These are phyloP conservation scores for Centropus unirufus DNA, from an alignment of 2,113 vertebrate species.

Conservation along the genomic window DNA sequence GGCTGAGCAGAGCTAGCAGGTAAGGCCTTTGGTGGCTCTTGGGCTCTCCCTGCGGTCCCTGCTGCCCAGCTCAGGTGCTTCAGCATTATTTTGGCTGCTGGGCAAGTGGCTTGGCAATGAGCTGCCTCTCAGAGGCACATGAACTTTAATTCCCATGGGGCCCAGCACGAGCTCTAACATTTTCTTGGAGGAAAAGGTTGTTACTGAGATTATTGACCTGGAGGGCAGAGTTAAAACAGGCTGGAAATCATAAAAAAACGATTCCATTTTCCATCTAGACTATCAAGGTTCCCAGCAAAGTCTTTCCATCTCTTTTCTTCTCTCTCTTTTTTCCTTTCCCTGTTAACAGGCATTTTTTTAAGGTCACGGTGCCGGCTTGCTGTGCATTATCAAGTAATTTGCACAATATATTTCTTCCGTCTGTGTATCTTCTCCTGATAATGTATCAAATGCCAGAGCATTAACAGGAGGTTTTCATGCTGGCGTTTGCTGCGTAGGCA, in stretches of 20 bases:
- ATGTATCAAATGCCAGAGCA: slow-evolving; percentile 7
- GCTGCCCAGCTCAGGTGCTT: fast-evolving
- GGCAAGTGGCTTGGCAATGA: neutral
- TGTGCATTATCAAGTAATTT: slow-evolving; percentile 36
- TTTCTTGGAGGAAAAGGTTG: slow-evolving; percentile 47
- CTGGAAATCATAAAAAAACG: neutral
- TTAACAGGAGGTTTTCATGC: neutral
- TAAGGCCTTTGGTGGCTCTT: neutral
- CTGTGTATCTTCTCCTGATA: neutral
- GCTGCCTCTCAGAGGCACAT: neutral
- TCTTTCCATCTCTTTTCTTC: neutral
- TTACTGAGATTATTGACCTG: slow-evolving; percentile 36
- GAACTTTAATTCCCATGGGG: neutral
- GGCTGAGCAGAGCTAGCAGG: fast-evolving
- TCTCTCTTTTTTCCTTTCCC: neutral
- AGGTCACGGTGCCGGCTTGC: neutral
- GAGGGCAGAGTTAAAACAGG: slow-evolving; percentile 46
- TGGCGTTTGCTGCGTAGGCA: neutral
- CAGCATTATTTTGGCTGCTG: neutral
- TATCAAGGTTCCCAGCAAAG: slow-evolving; percentile 14
- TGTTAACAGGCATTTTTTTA: slow-evolving; percentile 29
- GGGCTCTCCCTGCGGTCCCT: neutral
- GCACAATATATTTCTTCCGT: slow-evolving; percentile 18
- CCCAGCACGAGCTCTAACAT: neutral
- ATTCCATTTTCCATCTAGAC: slow-evolving; percentile 29